Percentiles rank a stretch among this genome's conserved stretches.
These are phyloP conservation scores for Eonycteris spelaea DNA, from an alignment of 2,113 vertebrate species.

Conservation along the genomic window DNA sequence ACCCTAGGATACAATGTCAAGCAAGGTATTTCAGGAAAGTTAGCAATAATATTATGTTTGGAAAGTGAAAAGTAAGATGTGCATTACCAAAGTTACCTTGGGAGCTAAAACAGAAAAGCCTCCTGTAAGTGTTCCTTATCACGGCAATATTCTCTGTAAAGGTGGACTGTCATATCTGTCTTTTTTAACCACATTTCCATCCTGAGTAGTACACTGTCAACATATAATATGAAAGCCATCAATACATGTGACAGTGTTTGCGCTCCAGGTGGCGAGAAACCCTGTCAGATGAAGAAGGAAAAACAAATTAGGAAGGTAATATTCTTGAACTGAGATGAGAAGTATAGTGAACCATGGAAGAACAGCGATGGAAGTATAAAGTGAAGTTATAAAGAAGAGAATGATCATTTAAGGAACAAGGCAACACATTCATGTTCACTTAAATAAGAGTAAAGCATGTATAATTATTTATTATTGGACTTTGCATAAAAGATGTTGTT, in stretches of 20 bases:
- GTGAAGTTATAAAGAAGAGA: neutral
- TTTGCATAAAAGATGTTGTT: neutral
- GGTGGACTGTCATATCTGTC: slow-evolving; percentile 34
- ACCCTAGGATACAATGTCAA: neutral
- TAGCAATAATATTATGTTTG: neutral
- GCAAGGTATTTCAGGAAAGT: neutral
- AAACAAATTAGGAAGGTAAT: neutral
- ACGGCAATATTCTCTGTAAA: slow-evolving; percentile 19
- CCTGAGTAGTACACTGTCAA: slow-evolving; percentile 58
- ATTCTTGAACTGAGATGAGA: neutral
- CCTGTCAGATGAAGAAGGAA: neutral
- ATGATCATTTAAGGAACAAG: neutral
- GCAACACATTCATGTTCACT: neutral
- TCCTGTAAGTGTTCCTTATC: neutral
- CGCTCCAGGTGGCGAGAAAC: neutral
- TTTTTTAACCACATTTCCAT: slow-evolving; percentile 37
- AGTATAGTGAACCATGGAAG: neutral
- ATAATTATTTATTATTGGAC: neutral
- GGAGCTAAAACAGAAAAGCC: slow-evolving; percentile 31
- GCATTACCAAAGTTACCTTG: slow-evolving; percentile 19
- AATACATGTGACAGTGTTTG: slow-evolving; percentile 39
- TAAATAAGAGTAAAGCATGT: slow-evolving; percentile 37
- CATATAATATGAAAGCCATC: slow-evolving; percentile 52
- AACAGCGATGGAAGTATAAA: neutral
- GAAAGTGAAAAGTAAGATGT: slow-evolving; percentile 21